phyloP scores from a whole-genome alignment of 30 jellyfish, hydroid and myxozoan species.

The Phacellophora camtschatica region DNA sequence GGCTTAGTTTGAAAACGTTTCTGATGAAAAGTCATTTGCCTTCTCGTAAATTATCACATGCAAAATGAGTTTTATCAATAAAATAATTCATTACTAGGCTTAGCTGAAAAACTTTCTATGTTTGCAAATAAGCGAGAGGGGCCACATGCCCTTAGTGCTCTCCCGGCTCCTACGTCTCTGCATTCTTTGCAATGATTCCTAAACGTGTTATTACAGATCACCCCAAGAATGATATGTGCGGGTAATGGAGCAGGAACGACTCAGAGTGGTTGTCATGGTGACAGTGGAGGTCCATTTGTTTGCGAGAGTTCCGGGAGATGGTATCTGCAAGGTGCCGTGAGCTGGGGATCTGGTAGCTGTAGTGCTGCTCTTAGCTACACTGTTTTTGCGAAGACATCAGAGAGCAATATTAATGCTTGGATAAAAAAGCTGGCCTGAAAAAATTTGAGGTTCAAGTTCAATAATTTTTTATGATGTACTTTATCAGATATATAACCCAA shows the following conservation, averaged over 20 bases:
- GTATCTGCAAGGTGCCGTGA: conserved; percentile 88
- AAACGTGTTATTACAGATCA: conserved; percentile 12
- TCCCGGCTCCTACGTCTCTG: background rate
- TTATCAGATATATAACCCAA: too few relatives aligned
- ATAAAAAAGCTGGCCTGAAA: conserved; percentile 4
- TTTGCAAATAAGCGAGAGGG: too few relatives aligned
- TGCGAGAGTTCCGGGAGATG: conserved; percentile 74
- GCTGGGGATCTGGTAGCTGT: conserved; percentile 88
- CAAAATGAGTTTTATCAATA: too few relatives aligned
- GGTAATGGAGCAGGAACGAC: conserved; percentile 75
- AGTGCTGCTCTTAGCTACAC: conserved; percentile 58
- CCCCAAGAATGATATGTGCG: conserved; percentile 81
- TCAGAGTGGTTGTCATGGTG: conserved; percentile 97
- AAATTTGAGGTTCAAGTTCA: too few relatives aligned
- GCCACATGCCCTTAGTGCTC: too few relatives aligned
- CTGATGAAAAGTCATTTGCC: too few relatives aligned
- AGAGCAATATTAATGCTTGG: conserved; percentile 33
- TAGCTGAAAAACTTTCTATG: too few relatives aligned
- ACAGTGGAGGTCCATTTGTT: conserved; percentile 92
- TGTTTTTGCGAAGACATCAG: conserved; percentile 70
- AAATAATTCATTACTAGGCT: too few relatives aligned
- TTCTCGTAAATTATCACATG: too few relatives aligned
- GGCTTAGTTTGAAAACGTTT: too few relatives aligned
- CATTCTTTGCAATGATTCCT: too few relatives aligned
- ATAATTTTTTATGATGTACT: too few relatives aligned